Conservation (phyloP, 2,888 invertebrate genomes). For the Lycophotia porphyrea region DNA sequence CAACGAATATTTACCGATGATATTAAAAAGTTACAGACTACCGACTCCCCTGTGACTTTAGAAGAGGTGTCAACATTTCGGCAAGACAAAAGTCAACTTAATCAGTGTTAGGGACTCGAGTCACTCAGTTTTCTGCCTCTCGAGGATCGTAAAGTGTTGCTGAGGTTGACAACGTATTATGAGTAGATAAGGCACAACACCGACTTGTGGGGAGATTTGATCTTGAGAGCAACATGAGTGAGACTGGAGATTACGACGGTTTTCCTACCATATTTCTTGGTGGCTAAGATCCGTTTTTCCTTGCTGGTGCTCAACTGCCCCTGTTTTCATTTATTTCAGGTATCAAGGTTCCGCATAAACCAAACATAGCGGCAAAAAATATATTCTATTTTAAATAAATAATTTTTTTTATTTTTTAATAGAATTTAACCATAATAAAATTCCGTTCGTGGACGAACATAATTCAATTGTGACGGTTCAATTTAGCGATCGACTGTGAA, state of each 20-base stretch:
- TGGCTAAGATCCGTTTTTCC: neutral
- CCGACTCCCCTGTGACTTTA: constrained; percentile 19
- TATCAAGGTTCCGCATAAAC: neutral
- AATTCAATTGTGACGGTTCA: constrained; percentile 19
- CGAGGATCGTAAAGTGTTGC: constrained; percentile 38
- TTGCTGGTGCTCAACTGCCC: neutral
- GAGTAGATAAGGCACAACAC: neutral
- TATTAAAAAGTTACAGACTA: constrained; percentile 15
- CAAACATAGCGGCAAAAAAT: neutral
- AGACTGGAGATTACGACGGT: constrained; percentile 6
- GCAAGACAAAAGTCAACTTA: constrained; percentile 45
- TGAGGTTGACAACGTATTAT: constrained; percentile 12
- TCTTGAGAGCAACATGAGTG: neutral
- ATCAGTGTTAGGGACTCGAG: constrained; percentile 35
- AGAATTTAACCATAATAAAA: neutral
- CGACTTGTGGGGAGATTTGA: constrained; percentile 2
- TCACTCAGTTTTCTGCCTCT: constrained; percentile 29
- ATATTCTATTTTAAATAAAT: too few relatives aligned
- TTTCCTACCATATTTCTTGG: neutral
- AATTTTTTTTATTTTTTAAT: too few relatives aligned
- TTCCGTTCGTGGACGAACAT: neutral
- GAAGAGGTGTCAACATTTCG: constrained; percentile 6
- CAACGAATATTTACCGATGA: constrained; percentile 11
- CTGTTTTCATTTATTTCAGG: neutral
- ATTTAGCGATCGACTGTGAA: neutral